Percentiles rank a stretch among this genome's conserved stretches.
These are phyloP conservation scores for Callosobruchus maculatus DNA, from an alignment of 2,888 invertebrate species.

Conservation along the genomic window DNA sequence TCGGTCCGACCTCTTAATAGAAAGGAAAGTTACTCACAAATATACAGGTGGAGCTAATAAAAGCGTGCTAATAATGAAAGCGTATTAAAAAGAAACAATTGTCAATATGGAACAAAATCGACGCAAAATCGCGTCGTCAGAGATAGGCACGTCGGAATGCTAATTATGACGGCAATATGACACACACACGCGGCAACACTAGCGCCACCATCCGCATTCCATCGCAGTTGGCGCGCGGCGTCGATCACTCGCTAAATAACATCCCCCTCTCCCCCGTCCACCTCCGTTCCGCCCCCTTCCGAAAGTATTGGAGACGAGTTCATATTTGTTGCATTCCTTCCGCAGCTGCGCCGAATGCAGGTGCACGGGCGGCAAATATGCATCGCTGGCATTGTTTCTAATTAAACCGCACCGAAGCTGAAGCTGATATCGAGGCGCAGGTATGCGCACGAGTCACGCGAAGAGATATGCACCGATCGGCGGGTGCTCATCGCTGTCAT, in stretches of 20 bases:
- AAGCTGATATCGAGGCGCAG: neutral
- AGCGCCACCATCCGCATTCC: neutral
- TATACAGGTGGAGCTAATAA: too few species aligned
- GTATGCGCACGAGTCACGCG: neutral
- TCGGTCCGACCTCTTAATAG: too few species aligned
- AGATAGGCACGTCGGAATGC: conserved; percentile 35
- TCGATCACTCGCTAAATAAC: neutral
- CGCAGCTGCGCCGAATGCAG: neutral
- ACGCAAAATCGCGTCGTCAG: neutral
- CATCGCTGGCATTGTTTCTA: conserved; percentile 36
- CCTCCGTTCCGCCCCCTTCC: too few species aligned
- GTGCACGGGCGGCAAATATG: conserved; percentile 37
- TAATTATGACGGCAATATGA: conserved; percentile 47
- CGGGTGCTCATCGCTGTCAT: neutral
- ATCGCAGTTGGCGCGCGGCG: neutral
- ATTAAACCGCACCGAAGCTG: conserved; percentile 12
- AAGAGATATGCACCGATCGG: neutral
- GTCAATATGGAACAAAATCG: neutral
- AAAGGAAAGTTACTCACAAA: too few species aligned
- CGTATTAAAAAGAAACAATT: too few species aligned
- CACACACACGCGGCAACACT: conserved; percentile 26
- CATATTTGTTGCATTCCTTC: conserved; percentile 44
- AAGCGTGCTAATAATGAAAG: too few species aligned
- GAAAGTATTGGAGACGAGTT: conserved; percentile 41
- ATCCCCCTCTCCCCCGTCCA: too few species aligned